A percentile compares a stretch with the other conserved stretches of the same genome.
phyloP scores from a whole-genome alignment of 1,140 invertebrate genomes.

The Leucophenga varia region DNA sequence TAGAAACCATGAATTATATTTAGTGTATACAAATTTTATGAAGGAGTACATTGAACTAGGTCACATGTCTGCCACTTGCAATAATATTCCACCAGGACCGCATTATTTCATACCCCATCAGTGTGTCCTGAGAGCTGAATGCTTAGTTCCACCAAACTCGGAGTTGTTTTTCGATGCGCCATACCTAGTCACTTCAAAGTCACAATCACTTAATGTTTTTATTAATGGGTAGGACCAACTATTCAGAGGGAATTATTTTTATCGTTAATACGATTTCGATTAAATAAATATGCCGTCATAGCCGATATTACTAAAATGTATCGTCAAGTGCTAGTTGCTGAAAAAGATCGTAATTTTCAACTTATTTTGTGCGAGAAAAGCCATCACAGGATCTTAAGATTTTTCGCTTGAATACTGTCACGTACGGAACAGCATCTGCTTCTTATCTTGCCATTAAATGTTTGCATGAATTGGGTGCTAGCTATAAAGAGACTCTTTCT shows the following conservation, averaged over 20 bases:
- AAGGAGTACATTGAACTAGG: conserved; percentile 11
- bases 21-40: conserved; percentile 10
- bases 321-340: conserved; percentile 2
- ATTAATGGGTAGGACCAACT: conserved; percentile 39
- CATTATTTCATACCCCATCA: conserved; percentile 38
- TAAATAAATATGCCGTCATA: conserved; percentile 1
- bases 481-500: conserved; percentile 24
- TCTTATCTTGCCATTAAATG: conserved; percentile 37
- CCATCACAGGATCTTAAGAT: not conserved
- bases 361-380: conserved; percentile 9
- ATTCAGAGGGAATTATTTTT: conserved; percentile 24
- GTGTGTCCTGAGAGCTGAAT: conserved; percentile 32
- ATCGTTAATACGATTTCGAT: conserved; percentile 14
- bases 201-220: conserved; percentile 40
- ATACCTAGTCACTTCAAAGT: conserved; percentile 14
- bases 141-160: conserved; percentile 35
- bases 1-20: not conserved
- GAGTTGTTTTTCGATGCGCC: conserved; percentile 37
- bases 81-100: not conserved
- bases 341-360: conserved; percentile 5
- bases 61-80: conserved; percentile 6
- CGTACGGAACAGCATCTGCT: conserved; percentile 40
- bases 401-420: conserved; percentile 24
- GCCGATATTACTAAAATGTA: conserved; percentile 11
- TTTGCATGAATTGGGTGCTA: conserved; percentile 36